These are phyloP conservation scores for Entomobrya proxima DNA, from an alignment of 2,888 invertebrate species.

Conservation along the genomic window DNA sequence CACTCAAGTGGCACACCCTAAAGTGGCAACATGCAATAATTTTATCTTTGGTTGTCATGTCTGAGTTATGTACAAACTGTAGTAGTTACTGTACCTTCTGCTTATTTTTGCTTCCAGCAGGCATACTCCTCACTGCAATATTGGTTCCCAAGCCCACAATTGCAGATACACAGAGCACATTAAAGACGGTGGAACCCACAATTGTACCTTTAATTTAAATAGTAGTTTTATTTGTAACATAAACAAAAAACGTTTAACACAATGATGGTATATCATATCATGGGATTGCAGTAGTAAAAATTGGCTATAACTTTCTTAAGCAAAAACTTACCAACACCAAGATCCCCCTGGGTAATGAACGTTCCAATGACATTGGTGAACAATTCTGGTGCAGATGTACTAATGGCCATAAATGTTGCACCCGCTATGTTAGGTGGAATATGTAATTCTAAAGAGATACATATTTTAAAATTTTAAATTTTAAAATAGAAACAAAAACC, in stretches of 20 bases:
- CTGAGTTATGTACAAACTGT: background rate
- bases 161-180: constrained; percentile 76
- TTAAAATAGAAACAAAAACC: too few species aligned
- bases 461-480: too few species aligned
- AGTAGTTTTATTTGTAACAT: too few species aligned
- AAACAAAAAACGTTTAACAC: too few species aligned
- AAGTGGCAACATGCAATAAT: background rate
- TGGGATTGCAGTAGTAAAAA: too few species aligned
- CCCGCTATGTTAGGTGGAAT: constrained; percentile 94
- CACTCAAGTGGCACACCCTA: constrained; percentile 84
- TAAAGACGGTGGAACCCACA: constrained; percentile 77
- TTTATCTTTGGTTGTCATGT: background rate
- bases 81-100: constrained; percentile 8
- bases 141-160: constrained; percentile 76
- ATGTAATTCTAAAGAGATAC: constrained; percentile 81
- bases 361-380: constrained; percentile 87
- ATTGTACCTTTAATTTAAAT: too few species aligned
- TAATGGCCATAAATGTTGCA: constrained; percentile 81
- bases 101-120: constrained; percentile 8
- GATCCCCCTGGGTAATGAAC: constrained; percentile 89
- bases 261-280: too few species aligned
- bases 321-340: too few species aligned
- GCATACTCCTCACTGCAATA: constrained; percentile 41
- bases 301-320: too few species aligned
- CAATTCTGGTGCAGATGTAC: constrained; percentile 77